These are phyloP conservation scores for Rhyacophila brunnea DNA, from an alignment of 1,140 invertebrate species.

Conservation along the genomic window DNA sequence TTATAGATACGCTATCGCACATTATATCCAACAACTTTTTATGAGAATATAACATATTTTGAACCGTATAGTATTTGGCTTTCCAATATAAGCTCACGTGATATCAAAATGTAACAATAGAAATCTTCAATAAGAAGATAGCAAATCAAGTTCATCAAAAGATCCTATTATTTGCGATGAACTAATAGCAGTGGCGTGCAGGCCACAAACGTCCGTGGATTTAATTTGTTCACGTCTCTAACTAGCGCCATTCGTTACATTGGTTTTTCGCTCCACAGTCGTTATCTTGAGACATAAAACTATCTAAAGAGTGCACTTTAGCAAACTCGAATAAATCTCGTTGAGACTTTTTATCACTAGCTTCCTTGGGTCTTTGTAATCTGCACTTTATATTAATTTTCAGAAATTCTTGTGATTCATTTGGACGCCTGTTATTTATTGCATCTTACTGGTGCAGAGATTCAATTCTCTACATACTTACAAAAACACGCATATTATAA, in stretches of 20 bases:
- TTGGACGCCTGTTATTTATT: background rate
- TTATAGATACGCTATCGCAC: too few species aligned
- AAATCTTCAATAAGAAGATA: too few species aligned
- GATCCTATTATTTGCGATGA: background rate
- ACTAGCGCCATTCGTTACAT: constrained; percentile 20
- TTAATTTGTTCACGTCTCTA: constrained; percentile 24
- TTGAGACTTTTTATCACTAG: background rate
- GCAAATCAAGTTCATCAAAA: too few species aligned
- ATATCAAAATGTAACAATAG: too few species aligned
- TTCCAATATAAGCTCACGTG: too few species aligned
- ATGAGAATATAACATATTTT: too few species aligned
- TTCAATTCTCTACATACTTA: too few species aligned
- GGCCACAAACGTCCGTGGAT: constrained; percentile 13
- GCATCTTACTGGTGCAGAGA: background rate
- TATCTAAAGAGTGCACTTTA: constrained; percentile 20
- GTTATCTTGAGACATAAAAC: constrained; percentile 25
- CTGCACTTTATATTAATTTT: constrained; percentile 11
- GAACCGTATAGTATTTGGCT: too few species aligned
- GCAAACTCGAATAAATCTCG: constrained; percentile 21
- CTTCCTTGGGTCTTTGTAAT: constrained; percentile 4
- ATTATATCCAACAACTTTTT: too few species aligned
- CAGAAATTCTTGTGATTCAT: constrained; percentile 8
- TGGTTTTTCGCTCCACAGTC: constrained; percentile 15
- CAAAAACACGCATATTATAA: too few species aligned
- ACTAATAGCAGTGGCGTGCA: background rate